Conservation (phyloP, 2,888 invertebrate species). For the Mimachlamys varia region DNA sequence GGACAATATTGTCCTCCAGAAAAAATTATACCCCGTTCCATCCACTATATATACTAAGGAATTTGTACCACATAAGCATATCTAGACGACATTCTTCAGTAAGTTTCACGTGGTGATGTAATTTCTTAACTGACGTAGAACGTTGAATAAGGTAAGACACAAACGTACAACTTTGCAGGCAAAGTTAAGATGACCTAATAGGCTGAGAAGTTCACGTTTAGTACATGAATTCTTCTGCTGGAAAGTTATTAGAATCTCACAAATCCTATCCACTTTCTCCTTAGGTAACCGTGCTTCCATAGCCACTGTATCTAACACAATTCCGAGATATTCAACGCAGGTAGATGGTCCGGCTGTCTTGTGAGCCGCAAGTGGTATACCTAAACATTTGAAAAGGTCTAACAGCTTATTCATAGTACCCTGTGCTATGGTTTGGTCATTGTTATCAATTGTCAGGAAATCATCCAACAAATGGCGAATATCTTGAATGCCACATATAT, state of each 20-base stretch:
- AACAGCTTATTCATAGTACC: too few species aligned
- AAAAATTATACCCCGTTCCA: constrained; percentile 57
- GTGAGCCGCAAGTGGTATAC: background rate
- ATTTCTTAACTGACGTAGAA: constrained; percentile 42
- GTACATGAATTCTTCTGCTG: constrained; percentile 1
- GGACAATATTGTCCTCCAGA: constrained; percentile 43
- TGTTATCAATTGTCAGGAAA: constrained; percentile 32
- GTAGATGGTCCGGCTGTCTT: background rate
- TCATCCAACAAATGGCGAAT: constrained; percentile 49
- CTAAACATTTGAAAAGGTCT: too few species aligned
- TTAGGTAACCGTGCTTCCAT: background rate
- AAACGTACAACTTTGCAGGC: constrained; percentile 45
- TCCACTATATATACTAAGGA: constrained; percentile 51
- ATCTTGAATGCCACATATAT: constrained; percentile 38
- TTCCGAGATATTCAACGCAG: background rate
- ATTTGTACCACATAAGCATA: constrained; percentile 49
- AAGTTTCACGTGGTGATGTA: constrained; percentile 48
- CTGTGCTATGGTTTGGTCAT: too few species aligned
- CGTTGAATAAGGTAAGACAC: constrained; percentile 46
- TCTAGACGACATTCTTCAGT: constrained; percentile 42
- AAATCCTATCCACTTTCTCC: background rate
- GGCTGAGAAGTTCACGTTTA: constrained; percentile 45
- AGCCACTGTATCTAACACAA: background rate
- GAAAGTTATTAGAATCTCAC: constrained; percentile 28
- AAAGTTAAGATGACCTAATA: constrained; percentile 49